Evolutionary conservation across 2,797 vertebrate species (phyloP).

Genomic region (Enteromius afrohamiltoni): DNA sequence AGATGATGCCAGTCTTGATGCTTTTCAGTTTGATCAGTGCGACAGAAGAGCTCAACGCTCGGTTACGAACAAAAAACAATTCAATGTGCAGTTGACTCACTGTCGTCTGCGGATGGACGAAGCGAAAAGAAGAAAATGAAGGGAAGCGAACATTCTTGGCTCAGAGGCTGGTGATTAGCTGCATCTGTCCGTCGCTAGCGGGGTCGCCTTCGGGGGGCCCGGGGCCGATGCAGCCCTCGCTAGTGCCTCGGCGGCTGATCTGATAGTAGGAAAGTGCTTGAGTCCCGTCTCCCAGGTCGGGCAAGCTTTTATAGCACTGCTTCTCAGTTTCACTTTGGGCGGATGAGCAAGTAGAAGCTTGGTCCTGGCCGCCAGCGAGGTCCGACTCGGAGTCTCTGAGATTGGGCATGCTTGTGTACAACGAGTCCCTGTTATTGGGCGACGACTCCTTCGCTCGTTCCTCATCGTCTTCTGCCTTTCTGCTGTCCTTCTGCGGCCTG

Average conservation of each 20-base stretch:
- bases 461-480: slow-evolving; percentile 81
- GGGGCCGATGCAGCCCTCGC: slow-evolving; percentile 91
- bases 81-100: slow-evolving; percentile 39
- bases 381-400: slow-evolving; percentile 91
- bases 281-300: slow-evolving; percentile 89
- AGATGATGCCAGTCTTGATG: slow-evolving; percentile 59
- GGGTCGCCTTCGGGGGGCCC: slow-evolving; percentile 81
- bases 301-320: slow-evolving; percentile 96
- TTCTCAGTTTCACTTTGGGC: slow-evolving; percentile 89
- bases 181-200: slow-evolving; percentile 95
- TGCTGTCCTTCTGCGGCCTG: slow-evolving; percentile 59
- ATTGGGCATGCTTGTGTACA: slow-evolving; percentile 99
- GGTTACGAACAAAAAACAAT: slow-evolving; percentile 64
- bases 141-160: slow-evolving; percentile 23
- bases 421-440: slow-evolving; percentile 95
- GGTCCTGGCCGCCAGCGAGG: slow-evolving; percentile 84
- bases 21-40: slow-evolving; percentile 39
- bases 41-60: slow-evolving; percentile 64
- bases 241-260: slow-evolving; percentile 90
- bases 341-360: slow-evolving; percentile 87
- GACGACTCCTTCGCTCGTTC: slow-evolving; percentile 81
- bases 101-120: slow-evolving; percentile 54
- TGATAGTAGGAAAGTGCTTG: slow-evolving; percentile 95
- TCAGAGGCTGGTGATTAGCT: slow-evolving; percentile 99
- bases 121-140: slow-evolving; percentile 50